Conservation (phyloP, 1,140 invertebrate genomes). For the Ylistrum balloti region DNA sequence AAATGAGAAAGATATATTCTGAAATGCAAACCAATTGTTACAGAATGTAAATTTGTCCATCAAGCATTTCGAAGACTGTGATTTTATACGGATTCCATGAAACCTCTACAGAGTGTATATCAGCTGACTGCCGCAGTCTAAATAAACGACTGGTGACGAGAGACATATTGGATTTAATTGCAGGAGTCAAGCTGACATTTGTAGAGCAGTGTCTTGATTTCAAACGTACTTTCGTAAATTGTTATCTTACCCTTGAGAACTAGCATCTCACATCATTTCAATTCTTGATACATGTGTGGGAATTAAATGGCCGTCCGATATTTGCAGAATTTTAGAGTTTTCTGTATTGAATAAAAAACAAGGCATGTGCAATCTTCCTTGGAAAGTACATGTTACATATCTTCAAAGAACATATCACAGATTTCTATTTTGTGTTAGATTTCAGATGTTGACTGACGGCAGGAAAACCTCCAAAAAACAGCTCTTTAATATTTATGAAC, state of each 20-base stretch:
- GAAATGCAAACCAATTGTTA: too few species aligned
- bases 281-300: not conserved
- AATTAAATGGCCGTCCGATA: not conserved
- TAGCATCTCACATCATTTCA: not conserved
- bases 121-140: too few species aligned
- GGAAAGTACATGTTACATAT: too few species aligned
- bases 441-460: too few species aligned
- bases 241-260: not conserved
- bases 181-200: not conserved
- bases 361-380: too few species aligned
- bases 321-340: too few species aligned
- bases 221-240: not conserved
- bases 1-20: too few species aligned
- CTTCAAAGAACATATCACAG: too few species aligned
- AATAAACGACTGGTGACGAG: not conserved
- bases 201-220: not conserved
- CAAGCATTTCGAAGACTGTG: not conserved
- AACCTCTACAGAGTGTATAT: not conserved
- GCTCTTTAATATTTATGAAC: too few species aligned
- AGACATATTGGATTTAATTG: not conserved
- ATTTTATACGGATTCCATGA: not conserved
- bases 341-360: too few species aligned
- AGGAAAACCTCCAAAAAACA: too few species aligned
- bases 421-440: too few species aligned
- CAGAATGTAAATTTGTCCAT: not conserved